A percentile compares a stretch with the other conserved stretches of the same genome.
Conservation (phyloP, 2,888 invertebrate genomes). For the Clistopyga incitator region DNA sequence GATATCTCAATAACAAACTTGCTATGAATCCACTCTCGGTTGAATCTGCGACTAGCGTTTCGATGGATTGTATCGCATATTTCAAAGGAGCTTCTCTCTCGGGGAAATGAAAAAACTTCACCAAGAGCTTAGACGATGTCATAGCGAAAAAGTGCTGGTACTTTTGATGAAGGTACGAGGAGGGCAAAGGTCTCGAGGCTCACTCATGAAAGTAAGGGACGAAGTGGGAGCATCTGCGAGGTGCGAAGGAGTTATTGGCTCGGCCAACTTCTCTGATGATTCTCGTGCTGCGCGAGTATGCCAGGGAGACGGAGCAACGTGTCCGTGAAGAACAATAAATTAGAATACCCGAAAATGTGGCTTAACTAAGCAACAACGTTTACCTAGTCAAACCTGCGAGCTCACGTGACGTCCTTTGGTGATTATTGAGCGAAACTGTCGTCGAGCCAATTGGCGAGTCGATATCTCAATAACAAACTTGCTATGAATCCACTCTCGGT, state of each 20-base stretch:
- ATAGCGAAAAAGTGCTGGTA: constrained; percentile 6
- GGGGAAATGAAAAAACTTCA: constrained; percentile 44
- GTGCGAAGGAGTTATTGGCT: constrained; percentile 2
- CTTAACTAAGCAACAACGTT: background rate
- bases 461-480: constrained; percentile 17
- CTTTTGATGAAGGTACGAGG: background rate
- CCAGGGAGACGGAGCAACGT: background rate
- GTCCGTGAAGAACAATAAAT: constrained; percentile 27
- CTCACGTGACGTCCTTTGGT: background rate
- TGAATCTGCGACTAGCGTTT: background rate
- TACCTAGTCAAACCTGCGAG: background rate
- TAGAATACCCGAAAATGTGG: background rate
- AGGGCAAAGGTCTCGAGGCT: background rate
- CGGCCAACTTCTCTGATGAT: constrained; percentile 6
- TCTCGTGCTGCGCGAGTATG: background rate
- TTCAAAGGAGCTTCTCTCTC: background rate
- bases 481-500: background rate
- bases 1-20: constrained; percentile 17
- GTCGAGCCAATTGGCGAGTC: background rate
- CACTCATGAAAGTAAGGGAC: constrained; percentile 17
- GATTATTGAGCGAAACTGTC: background rate
- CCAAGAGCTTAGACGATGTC: constrained; percentile 5
- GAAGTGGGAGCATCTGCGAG: background rate
- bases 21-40: background rate
- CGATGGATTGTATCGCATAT: constrained; percentile 10